Base-by-base conservation (phyloP, 2,888 invertebrate species). In the Noctua fimbriata region DNA sequence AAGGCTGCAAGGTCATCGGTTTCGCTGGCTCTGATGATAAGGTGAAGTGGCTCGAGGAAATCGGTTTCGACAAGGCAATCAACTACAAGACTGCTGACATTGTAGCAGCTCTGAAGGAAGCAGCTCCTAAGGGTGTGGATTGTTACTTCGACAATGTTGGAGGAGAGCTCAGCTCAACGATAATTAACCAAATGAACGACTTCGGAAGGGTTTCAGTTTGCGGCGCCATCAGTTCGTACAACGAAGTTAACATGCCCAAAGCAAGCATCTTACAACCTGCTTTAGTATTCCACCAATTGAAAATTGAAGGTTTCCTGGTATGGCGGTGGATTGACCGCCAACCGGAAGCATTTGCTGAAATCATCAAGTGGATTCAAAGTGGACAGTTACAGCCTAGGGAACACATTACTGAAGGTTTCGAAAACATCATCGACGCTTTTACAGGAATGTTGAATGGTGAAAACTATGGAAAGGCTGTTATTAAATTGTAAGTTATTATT, bases 61-160 rank as follows among this genome's bases (percentile, higher is more conserved):
- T 98, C 6, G 97, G 97, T 24, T 98, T 98, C 90, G 98, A 98
- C 91, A 94, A 97, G 87, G 98, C 97, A 6, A 97, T 98, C 86
- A 98, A 98, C 94, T 98, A 98, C 93, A 98, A 98, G 92, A 97
- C 96, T 24, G 96, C 81, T 10, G 87, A 90, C 60, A 70, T 93
- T 32, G 92, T 97, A 86, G 87, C 97, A 21, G 97, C 97, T 16
- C 93, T 98, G 41, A 97, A 97, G 32, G 66, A 79, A 85, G 90
- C 90, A 10, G 90, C 90, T 5, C 98, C 98, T 0, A 94, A 98
- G n/a, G 98, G 98, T 21, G 94, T 98, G 0, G 98, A 98, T 90
- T 98, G 98, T 89, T 98, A 97, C 91, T 98, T 98, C 91, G 98
- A 98, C 91, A 98, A 98, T 92, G 98, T 98, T 28, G 98, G 98